A percentile compares a stretch with the other conserved stretches of the same genome.
These are phyloP conservation scores for Schizopygopsis pylzovi DNA, from an alignment of 2,797 vertebrate genomes.

Conservation along the genomic window DNA sequence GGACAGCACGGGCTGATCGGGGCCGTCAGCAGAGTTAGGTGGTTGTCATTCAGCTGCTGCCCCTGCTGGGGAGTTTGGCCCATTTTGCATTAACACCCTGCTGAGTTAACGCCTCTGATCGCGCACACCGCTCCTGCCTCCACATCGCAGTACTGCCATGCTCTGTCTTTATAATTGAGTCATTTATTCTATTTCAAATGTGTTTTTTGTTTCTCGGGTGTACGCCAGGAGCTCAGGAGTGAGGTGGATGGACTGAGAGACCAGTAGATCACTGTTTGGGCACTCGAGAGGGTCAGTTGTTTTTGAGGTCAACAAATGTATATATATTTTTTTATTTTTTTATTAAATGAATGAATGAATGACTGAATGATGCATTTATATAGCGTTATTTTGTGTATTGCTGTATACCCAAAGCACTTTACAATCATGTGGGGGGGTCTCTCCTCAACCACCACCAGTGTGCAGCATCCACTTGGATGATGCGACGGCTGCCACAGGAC, in stretches of 20 bases:
- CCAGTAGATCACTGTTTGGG: not conserved
- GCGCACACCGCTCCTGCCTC: slow-evolving; percentile 70
- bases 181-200: slow-evolving; percentile 83
- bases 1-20: slow-evolving; percentile 28
- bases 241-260: not conserved
- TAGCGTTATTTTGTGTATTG: no score
- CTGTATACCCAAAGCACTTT: no score
- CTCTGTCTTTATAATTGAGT: slow-evolving; percentile 89
- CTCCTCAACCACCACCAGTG: no score
- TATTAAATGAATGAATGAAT: not conserved
- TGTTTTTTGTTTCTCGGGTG: slow-evolving; percentile 57
- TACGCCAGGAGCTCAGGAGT: slow-evolving; percentile 17
- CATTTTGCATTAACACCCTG: slow-evolving; percentile 83
- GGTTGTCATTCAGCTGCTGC: slow-evolving; percentile 78
- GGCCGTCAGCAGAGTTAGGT: slow-evolving; percentile 79
- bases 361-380: no score
- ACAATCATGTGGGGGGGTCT: no score
- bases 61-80: slow-evolving; percentile 77
- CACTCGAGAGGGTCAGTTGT: not conserved
- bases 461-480: no score
- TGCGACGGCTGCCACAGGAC: no score
- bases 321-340: not conserved
- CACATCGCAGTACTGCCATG: slow-evolving; percentile 73
- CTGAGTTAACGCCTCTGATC: slow-evolving; percentile 86
- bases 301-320: not conserved